Base-by-base conservation (phyloP, 2,888 invertebrate genomes). In the Mimachlamys varia region DNA sequence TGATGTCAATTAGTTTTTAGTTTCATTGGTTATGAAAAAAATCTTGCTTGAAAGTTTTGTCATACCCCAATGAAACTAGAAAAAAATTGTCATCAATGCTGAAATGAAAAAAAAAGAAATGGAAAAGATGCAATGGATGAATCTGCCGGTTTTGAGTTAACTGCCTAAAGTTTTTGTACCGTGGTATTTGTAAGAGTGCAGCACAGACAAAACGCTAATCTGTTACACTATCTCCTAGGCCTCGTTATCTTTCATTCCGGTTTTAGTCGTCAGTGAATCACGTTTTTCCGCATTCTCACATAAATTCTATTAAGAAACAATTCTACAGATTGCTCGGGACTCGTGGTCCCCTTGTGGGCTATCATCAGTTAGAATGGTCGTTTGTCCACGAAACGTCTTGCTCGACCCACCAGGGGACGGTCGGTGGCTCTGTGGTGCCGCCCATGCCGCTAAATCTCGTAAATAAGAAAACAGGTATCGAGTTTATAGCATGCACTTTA, bases 301-400 rank as follows among this genome's bases (percentile, higher is more conserved):
- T 76, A 76, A 76, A 76, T 76, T 33, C 33, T 0, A 76, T 76
- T 76, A 19, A 76, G 76, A 76, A 76, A 76, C 76, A 33, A 76
- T 76, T 76, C 19, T 27, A 76, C 76, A 76, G 76, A 76, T 76
- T 76, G 76, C 17, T 33, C 33, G 12, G 7, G 76, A 33, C 76
- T 76, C 10, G 17, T 15, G 27, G 33, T 33, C 33, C 76, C 76
- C 33, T 12, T 3, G 7, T 76, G 33, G 2, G 33, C 76, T 4
- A 10, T 76, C 76, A 10, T 12, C 33, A 13, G 27, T 33, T 4
- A 33, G 33, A 33, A 27, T 5, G 76, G 76, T 76, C 76, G 76
- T 76, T 76, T 76, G 76, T 76, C 13, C 76, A 10, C 10, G 76
- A 33, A 76, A 76, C 76, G 27, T 27, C 33, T 76, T 22, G 7